Evolutionary conservation across 2,113 vertebrate genomes (phyloP), one percentile per base, ranked within the genome.

Genomic region (Eublepharis macularius): DNA sequence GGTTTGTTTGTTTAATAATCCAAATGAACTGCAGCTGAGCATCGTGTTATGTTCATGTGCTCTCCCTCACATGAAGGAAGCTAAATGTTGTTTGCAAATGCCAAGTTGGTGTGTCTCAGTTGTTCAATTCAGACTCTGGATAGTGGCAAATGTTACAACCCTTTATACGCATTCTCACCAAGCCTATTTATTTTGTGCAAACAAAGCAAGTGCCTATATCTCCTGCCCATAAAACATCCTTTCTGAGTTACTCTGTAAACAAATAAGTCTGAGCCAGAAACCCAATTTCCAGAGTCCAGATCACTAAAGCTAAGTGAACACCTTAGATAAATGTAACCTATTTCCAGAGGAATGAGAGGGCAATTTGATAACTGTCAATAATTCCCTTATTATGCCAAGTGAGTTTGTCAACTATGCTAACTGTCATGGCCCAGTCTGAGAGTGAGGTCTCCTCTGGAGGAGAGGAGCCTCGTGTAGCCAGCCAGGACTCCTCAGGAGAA

Each of bases 201-300:
- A 94, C 86, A 92, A 95, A 93, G 95, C 91, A 94, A 94, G 84
- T 86, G 66, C 84, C 91, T 89, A 93, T 91, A 92, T 86, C 84
- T 90, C 90, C 94, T 94, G 93, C 68, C 72, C 89, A 89, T 92
- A 92, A 95, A 95, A 82, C 84, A 95, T 94, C 84, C 91, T 92
- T 94, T 96, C 93, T 92, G 94, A 95, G 94, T 94, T 95, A 95
- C 90, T 87, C 80, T 91, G 87, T 83, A 95, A 96, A 95, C 93
- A 96, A 96, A 96, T 93, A 92, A 95, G 85, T 91, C 87, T 91
- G 88, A 94, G 77, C 73, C 92, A 94, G 90, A 95, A 92, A 91
- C 86, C 78, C 87, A 94, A 92, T 90, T 94, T 92, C 85, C 85
- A 92, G 86, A 93, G 92, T 79, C 90, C 86, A 93, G 86, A 88